These are phyloP conservation scores for Galleria mellonella DNA, from an alignment of 1,140 invertebrate species.

Conservation along the genomic window DNA sequence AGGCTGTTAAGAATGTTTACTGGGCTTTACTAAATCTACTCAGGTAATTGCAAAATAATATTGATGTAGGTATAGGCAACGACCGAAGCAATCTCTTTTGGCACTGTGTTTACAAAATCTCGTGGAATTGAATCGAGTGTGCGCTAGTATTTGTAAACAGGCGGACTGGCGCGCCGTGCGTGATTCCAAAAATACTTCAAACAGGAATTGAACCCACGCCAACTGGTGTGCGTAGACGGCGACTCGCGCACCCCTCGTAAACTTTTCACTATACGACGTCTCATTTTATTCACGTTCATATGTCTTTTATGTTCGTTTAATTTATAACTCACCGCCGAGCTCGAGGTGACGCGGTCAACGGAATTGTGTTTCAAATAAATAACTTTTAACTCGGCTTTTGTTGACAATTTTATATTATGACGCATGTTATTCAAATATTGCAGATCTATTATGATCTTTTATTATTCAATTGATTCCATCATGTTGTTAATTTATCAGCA, in stretches of 20 bases:
- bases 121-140: conserved; percentile 60
- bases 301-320: conserved; percentile 50
- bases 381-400: not conserved
- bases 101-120: conserved; percentile 62
- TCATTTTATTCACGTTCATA: conserved; percentile 56
- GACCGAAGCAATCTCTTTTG: conserved; percentile 38
- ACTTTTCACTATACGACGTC: conserved; percentile 64
- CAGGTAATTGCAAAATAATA: conserved; percentile 15
- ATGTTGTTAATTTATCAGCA: no score
- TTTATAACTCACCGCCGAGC: conserved; percentile 34
- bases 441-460: no score
- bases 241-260: conserved; percentile 53
- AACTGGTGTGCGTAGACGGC: conserved; percentile 68
- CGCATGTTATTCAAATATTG: no score
- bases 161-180: conserved; percentile 36
- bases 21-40: conserved; percentile 14
- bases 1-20: conserved; percentile 13
- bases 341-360: conserved; percentile 17
- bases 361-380: conserved; percentile 28
- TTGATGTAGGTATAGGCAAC: conserved; percentile 13
- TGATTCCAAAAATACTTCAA: conserved; percentile 65
- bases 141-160: conserved; percentile 70
- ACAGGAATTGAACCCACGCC: conserved; percentile 68
- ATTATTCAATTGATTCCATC: no score
- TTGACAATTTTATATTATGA: conserved; percentile 1